Evolutionary conservation across 2,113 vertebrate species (phyloP), one percentile per base, ranked within the genome.

Genomic region (Opisthocomus hoazin): DNA sequence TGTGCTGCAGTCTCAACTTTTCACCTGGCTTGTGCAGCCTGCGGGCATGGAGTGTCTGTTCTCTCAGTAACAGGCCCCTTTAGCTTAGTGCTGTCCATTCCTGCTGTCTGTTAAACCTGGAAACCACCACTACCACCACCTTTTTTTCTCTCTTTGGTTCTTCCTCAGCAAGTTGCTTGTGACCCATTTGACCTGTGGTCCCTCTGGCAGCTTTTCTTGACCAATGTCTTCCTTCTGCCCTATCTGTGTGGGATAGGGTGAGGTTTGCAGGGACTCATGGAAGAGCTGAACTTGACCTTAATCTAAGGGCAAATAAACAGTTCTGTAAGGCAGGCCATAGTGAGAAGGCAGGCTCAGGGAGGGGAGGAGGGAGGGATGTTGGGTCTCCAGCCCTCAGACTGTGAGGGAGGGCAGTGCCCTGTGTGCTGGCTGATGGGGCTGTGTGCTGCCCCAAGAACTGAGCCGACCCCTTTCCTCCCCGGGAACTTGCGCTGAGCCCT

Each of bases 181-280:
- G 57, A 26, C 36, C 34, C 30, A 5, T 41, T 87, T 27, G 53
- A n/a, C 14, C 34, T 93, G 46, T 57, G 29, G 2, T 70, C 11
- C 11, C 8, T 63, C 19, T 4, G 7, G 23, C 48, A 45, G 34
- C 30, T 86, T 79, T 87, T 90, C 61, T 64, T 51, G 23, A 46
- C 16, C 12, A 5, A 0, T 17, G 1, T 66, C 4, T 11, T 65
- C 19, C 41, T 69, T 87, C 51, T 87, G 32, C 63, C 26, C 22
- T 10, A 2, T 27, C 5, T 2, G 0, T 65, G 41, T 22, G 26
- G 51, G 34, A 22, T 19, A 21, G 0, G 7, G 27, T 30, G 58
- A 76, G 26, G 12, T 16, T 84, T 2, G 0, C n/a, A 51, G 63
- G 19, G 19, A 17, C 15, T 41, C 10, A 2, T 2, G 20, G 24